These are phyloP conservation scores for Monochamus alternatus DNA, from an alignment of 2,888 invertebrate species.

Conservation along the genomic window DNA sequence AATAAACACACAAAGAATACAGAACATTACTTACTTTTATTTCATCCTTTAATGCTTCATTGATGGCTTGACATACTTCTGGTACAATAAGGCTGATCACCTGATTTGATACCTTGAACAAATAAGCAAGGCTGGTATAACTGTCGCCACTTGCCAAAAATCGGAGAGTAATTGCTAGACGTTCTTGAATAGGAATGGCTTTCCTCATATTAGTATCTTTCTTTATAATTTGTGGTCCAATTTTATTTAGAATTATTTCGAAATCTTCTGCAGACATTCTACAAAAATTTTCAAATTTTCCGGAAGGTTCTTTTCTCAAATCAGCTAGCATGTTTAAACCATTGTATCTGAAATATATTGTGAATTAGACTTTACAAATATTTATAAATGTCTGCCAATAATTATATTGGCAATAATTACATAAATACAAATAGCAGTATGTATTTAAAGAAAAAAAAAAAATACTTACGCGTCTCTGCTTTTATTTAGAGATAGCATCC, in stretches of 20 bases:
- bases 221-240: conserved; percentile 49
- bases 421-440: neutral
- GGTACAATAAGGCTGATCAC: conserved; percentile 39
- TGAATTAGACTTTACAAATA: too few species aligned
- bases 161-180: conserved; percentile 37
- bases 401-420: conserved; percentile 22
- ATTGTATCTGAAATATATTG: conserved; percentile 11
- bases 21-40: conserved; percentile 29
- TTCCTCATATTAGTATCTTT: conserved; percentile 51
- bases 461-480: conserved; percentile 7
- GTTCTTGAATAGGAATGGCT: conserved; percentile 40
- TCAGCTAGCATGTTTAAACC: conserved; percentile 27
- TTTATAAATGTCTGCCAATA: conserved; percentile 19
- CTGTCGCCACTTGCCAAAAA: conserved; percentile 44
- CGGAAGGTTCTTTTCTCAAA: conserved; percentile 39
- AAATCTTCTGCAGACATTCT: conserved; percentile 52
- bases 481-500: conserved; percentile 23
- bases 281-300: conserved; percentile 52
- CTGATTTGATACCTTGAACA: conserved; percentile 44
- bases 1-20: neutral
- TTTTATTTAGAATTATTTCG: conserved; percentile 49
- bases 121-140: conserved; percentile 37
- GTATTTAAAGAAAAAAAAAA: too few species aligned
- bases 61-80: conserved; percentile 40
- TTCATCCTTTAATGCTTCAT: conserved; percentile 34